Base-by-base conservation (phyloP, 53 echinoderm and acorn worm genomes). In the Temnopleurus reevesii region DNA sequence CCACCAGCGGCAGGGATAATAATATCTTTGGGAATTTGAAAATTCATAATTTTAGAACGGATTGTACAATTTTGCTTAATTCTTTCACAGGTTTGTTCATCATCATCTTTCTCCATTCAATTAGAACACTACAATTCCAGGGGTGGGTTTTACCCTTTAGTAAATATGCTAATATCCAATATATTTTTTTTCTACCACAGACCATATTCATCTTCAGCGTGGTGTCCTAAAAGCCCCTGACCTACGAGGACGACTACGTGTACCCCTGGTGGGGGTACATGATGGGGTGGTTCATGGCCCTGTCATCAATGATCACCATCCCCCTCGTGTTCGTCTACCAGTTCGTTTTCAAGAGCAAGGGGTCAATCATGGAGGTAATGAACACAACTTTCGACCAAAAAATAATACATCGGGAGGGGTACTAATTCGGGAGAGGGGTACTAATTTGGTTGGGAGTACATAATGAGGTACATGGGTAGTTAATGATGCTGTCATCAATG, bases 361-460 rank as follows among this genome's bases (percentile, higher is more conserved):
- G 96, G 34, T 83, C 92, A 41, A 41, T 96, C 15, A 30, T 26
- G 2, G 91, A 96, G 90, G 96, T 96, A 84, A 91, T 36, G n/a
- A n/a, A n/a, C n/a, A n/a, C n/a, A n/a, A n/a, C n/a, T n/a, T n/a
- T n/a, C n/a, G n/a, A n/a, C n/a, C n/a, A n/a, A n/a, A n/a, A n/a
- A n/a, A n/a, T n/a, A n/a, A n/a, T n/a, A n/a, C n/a, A n/a, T n/a
- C n/a, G n/a, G n/a, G n/a, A n/a, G n/a, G n/a, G n/a, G n/a, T n/a
- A n/a, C n/a, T n/a, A n/a, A n/a, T n/a, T n/a, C n/a, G n/a, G n/a
- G n/a, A n/a, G n/a, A n/a, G n/a, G n/a, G n/a, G n/a, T n/a, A n/a
- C n/a, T n/a, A n/a, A n/a, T n/a, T n/a, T n/a, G n/a, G n/a, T n/a
- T 95, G 95, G 94, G 98, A 94, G 5, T 93, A 94, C 66, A 88